Evolutionary conservation across 2,888 invertebrate species (phyloP), one percentile per base, ranked within the genome.

Genomic region (Sphinx pinastri): DNA sequence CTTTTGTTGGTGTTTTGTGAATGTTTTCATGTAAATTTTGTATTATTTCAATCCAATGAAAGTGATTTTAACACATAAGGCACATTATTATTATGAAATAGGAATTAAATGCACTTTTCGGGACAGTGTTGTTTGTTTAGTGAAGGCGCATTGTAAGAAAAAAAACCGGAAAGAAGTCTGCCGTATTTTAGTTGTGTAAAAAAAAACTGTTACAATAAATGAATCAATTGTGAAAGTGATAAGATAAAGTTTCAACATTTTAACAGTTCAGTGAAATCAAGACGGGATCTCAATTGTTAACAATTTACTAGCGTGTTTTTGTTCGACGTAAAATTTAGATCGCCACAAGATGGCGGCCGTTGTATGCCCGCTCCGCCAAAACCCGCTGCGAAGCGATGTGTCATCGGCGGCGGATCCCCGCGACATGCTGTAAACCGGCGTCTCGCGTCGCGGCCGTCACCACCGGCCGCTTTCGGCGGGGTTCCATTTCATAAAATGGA

Each of bases 1-100:
- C 93, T 94, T 94, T 94, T 94, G 94, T 94, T 94, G 88, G 94
- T 94, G 94, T 94, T 94, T 94, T 94, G 92, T 94, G 93, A 93
- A 94, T 93, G 93, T 94, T 94, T 94, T 94, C 88, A 90, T 88
- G 81, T 80, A 88, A 88, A 84, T 87, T 88, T 89, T 88, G 80
- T 83, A 82, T 79, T 85, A 88, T 80, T 89, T 86, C 81, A 86
- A 83, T 81, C 80, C 78, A 85, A 84, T 74, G 72, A 84, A 75
- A 79, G 79, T 82, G 77, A 71, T 76, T 79, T 74, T 73, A 75
- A 71, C 77, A 79, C 75, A 73, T 73, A 79, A 77, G 79, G 81
- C 73, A 74, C 74, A 69, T 63, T 45, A 47, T 54, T 63, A 54
- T 54, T 13, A 54, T 52, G 52, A 77, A 79, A 76, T 75, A 83